Percentiles rank a stretch among this genome's conserved stretches.
These are phyloP conservation scores for Teleiodes luculella DNA, from an alignment of 2,888 invertebrate genomes.

Conservation along the genomic window DNA sequence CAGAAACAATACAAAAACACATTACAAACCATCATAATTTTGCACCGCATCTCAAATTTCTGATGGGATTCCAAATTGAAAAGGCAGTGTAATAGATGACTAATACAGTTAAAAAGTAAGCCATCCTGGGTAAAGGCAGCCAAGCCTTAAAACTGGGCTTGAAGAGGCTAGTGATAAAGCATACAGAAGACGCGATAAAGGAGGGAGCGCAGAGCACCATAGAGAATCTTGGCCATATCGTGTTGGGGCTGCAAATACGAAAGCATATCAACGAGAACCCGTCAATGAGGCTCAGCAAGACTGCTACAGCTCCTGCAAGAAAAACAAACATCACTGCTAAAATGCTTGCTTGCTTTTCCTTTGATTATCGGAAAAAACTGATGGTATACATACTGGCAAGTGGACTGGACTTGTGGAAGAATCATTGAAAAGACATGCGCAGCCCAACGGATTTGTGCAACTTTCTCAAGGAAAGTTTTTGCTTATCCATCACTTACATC, in stretches of 20 bases:
- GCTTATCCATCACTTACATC: no score
- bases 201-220: background rate
- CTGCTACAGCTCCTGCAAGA: background rate
- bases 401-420: no score
- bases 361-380: no score
- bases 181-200: background rate
- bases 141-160: background rate
- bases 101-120: background rate
- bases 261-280: background rate
- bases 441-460: no score
- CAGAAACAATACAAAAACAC: background rate
- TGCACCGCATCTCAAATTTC: background rate
- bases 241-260: no score
- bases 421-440: no score
- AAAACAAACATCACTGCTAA: no score
- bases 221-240: background rate
- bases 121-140: background rate
- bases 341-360: no score
- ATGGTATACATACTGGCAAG: no score
- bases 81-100: background rate
- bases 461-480: no score
- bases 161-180: background rate
- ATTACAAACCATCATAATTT: background rate
- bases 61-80: background rate
- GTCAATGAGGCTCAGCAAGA: background rate